These are phyloP conservation scores for Pilophorus perplexus DNA, from an alignment of 2,888 invertebrate genomes.

Conservation along the genomic window DNA sequence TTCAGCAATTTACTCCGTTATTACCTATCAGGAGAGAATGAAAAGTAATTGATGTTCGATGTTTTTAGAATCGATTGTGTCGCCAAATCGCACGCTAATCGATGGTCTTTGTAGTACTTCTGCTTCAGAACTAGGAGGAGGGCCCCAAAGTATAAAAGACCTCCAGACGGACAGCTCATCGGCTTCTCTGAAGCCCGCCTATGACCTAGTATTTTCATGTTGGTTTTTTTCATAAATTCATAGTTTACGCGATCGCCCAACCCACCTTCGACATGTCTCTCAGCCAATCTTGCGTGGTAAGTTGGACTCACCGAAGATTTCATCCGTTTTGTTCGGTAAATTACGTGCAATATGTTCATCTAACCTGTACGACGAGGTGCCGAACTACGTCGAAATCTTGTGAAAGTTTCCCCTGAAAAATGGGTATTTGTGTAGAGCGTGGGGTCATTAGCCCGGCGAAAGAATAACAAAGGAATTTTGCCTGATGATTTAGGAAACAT, in stretches of 20 bases:
- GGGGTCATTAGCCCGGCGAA: too few species aligned
- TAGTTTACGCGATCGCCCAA: background rate
- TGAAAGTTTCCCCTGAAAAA: too few species aligned
- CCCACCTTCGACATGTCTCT: conserved; percentile 20
- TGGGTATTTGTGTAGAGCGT: too few species aligned
- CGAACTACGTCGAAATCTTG: too few species aligned
- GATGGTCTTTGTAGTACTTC: too few species aligned
- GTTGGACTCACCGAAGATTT: background rate
- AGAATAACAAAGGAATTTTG: too few species aligned
- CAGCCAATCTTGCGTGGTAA: conserved; percentile 34
- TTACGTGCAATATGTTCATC: conserved; percentile 20
- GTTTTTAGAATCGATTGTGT: too few species aligned
- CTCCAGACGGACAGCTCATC: conserved; percentile 40
- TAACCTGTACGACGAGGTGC: conserved; percentile 16
- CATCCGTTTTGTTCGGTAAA: background rate
- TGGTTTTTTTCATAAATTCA: conserved; percentile 2
- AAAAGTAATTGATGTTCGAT: too few species aligned
- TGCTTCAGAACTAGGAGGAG: conserved; percentile 43
- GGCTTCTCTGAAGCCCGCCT: conserved; percentile 46
- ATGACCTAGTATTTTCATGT: conserved; percentile 3
- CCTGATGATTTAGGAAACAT: too few species aligned
- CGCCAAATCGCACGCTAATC: background rate
- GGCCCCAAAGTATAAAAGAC: conserved; percentile 49
- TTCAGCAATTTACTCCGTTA: too few species aligned
- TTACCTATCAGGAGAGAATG: too few species aligned